Evolutionary conservation across 1,140 invertebrate genomes (phyloP), one percentile per base, ranked within the genome.

Genomic region (Reticulitermes speratus): DNA sequence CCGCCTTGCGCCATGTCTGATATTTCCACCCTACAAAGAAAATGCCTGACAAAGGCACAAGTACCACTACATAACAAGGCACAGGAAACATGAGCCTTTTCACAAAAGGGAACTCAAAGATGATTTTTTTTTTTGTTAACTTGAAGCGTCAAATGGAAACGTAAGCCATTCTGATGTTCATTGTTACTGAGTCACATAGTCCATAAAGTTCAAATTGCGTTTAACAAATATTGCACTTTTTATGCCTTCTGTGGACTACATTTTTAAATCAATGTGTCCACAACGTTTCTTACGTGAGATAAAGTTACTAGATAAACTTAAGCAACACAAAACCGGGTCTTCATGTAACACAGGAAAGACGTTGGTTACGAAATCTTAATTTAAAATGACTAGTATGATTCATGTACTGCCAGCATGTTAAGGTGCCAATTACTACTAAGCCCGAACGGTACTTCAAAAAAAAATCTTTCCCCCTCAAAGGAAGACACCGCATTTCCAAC

Each of bases 21-120:
- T 75, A 75, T n/a, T 75, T 75, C 65, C n/a, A 30, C 65, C 25
- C 65, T 75, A 75, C 65, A 75, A 75, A 75, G 65, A 25, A 75
- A 75, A 75, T 75, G 65, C 65, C 14, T 75, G 25, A n/a, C 8
- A 16, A 25, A 75, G n/a, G 65, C 65, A 16, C 6, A 30, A 75
- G 65, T 12, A 75, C 9, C 59, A 19, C 21, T 25, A 65, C 25
- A 30, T 25, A 16, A n/a, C 25, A 75, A 75, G 65, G 65, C 7
- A 2, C 55, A 6, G 14, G 3, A 59, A 3, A 30, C n/a, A 75
- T 30, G n/a, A 25, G 0, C 6, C 9, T n/a, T 9, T 25, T n/a
- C 65, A 9, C 16, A 8, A 30, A 75, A 2, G 8, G 2, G 65
- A 30, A 65, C 1, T 25, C 65, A 75, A 30, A 75, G n/a, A 0